Base-by-base conservation (phyloP, 1,140 invertebrate genomes). In the Drosophila auraria region DNA sequence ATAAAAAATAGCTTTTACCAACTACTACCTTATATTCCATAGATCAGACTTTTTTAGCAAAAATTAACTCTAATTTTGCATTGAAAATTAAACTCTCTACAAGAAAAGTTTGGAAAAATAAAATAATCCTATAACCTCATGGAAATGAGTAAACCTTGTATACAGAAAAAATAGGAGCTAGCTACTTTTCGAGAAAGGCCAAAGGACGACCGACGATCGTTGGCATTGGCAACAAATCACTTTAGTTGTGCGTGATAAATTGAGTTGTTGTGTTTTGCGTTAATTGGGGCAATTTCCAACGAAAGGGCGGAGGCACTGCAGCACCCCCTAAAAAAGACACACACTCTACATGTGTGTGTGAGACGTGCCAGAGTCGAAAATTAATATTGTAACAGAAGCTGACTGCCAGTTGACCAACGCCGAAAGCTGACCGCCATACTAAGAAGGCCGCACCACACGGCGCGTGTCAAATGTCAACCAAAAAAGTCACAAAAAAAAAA, bases 181-280 rank as follows among this genome's bases (percentile, higher is more conserved):
- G 62, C 6, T 14, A 9, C 51, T 42, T 25, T 17, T 11, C 0
- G 12, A 42, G 23, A 36, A 33, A 9, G 25, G 30, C 50, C 25
- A 47, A 51, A 45, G 30, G 8, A 36, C 40, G 27, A 54, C 65
- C 40, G 27, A 54, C 65, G 54, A 65, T 73, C 78, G 86, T 89
- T 89, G 86, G 86, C 86, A 89, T 90, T 89, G 86, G 86, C 86
- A 89, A 89, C 86, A 89, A 89, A 89, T 89, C 86, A 89, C 86
- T 89, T 89, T 89, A 89, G 86, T 90, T 89, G 86, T 89, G 86
- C 86, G 86, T 90, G 86, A 89, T 89, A 89, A 89, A 89, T 89
- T 89, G 86, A 89, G 86, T 90, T 90, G 84, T 90, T 87, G 77
- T 73, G 78, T 86, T 83, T 89, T 90, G 86, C 86, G 86, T 90